phyloP scores from a whole-genome alignment of 2,113 vertebrate genomes.

The Larimichthys crocea region DNA sequence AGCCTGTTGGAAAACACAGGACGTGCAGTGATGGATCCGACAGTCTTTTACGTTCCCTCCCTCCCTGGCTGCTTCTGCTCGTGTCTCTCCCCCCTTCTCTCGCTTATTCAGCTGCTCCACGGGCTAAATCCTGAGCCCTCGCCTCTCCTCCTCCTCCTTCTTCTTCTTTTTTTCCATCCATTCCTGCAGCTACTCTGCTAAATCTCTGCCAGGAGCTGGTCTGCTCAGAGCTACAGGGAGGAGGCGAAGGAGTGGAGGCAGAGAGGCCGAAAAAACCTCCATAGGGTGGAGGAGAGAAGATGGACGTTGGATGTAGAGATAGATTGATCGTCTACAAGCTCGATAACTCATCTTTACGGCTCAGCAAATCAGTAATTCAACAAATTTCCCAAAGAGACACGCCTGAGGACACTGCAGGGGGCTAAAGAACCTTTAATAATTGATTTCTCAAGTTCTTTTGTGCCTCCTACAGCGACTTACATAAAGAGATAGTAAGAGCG shows the following conservation, averaged over 20 bases:
- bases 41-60: conserved; percentile 41
- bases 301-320: background rate
- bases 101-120: conserved; percentile 59
- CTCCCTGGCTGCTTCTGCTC: conserved; percentile 21
- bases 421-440: conserved; percentile 32
- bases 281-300: background rate
- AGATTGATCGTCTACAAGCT: background rate
- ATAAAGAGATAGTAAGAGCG: background rate
- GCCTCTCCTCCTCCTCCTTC: conserved; percentile 1
- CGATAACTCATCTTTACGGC: conserved; percentile 42
- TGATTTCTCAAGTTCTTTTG: conserved; percentile 26
- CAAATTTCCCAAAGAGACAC: conserved; percentile 10
- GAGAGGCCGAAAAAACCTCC: background rate
- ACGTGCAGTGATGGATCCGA: conserved; percentile 43
- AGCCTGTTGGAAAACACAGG: conserved; percentile 16
- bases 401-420: conserved; percentile 17
- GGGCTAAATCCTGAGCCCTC: conserved; percentile 58
- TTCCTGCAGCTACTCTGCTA: conserved; percentile 52
- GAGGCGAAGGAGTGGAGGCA: background rate
- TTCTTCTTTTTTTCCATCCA: conserved; percentile 47
- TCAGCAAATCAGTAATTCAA: conserved; percentile 31
- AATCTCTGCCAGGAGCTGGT: conserved; percentile 59
- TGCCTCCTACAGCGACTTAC: background rate
- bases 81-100: conserved; percentile 33
- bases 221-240: conserved; percentile 26